These are phyloP conservation scores for Gallinago solitaria DNA, from an alignment of 2,797 vertebrate genomes.

Conservation along the genomic window DNA sequence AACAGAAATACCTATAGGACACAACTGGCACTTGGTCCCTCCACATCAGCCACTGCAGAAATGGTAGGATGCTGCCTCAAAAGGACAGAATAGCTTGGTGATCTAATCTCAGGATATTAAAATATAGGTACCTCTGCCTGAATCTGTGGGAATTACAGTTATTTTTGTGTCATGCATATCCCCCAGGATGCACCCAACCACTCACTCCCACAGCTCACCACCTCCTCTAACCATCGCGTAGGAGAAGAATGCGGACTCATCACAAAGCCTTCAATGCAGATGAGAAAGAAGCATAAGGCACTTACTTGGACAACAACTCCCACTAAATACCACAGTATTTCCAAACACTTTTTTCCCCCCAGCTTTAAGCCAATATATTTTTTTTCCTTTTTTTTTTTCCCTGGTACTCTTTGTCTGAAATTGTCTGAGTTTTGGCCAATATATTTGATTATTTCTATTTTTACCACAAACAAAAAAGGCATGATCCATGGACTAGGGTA, in stretches of 20 bases:
- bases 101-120: not conserved
- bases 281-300: not conserved
- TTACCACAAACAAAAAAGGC: slow-evolving; percentile 18
- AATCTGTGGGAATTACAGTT: not conserved
- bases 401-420: not conserved
- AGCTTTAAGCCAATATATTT: not conserved
- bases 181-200: not conserved
- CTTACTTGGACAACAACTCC: not conserved
- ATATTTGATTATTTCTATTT: slow-evolving; percentile 13
- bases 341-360: not conserved
- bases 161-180: not conserved
- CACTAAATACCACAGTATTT: slow-evolving; percentile 14
- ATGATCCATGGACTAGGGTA: not conserved
- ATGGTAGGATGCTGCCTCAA: not conserved
- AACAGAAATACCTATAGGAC: not conserved
- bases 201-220: not conserved
- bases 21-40: not conserved
- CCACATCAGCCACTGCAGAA: not conserved
- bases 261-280: not conserved
- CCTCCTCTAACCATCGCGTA: not conserved
- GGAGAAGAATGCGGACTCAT: not conserved
- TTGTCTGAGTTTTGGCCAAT: not conserved
- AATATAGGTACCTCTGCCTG: not conserved
- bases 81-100: not conserved
- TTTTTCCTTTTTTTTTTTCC: not conserved